Conservation (phyloP, 1,140 invertebrate genomes). For the Rhagoletis zephyria region DNA sequence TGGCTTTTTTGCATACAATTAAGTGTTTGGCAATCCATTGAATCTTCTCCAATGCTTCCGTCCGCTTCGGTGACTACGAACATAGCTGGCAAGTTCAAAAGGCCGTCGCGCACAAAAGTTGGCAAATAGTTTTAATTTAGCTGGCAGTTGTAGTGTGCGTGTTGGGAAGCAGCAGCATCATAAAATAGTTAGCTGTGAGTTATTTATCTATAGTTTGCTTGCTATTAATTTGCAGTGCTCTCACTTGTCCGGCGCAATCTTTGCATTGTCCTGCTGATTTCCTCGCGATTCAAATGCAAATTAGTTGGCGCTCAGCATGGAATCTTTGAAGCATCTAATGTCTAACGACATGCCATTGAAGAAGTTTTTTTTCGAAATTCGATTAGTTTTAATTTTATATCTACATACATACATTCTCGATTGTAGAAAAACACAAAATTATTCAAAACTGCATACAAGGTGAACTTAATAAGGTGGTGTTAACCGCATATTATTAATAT, state of each 20-base stretch:
- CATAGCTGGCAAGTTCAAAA: constrained; percentile 7
- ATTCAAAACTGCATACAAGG: too few species aligned
- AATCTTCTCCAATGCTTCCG: background rate
- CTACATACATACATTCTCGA: too few species aligned
- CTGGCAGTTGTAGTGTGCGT: constrained; percentile 14
- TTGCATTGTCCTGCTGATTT: background rate
- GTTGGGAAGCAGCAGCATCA: background rate
- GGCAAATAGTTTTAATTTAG: constrained; percentile 50
- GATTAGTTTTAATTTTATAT: too few species aligned
- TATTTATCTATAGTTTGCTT: background rate
- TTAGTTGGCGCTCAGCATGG: background rate
- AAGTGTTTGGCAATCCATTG: background rate
- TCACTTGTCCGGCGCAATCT: background rate
- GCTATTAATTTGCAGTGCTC: constrained; percentile 19
- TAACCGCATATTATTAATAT: too few species aligned
- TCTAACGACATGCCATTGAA: too few species aligned
- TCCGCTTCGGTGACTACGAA: background rate
- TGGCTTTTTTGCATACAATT: background rate
- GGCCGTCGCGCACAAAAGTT: constrained; percentile 21
- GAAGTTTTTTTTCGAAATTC: too few species aligned
- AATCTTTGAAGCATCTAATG: too few species aligned
- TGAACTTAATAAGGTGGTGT: too few species aligned
- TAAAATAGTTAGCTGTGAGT: constrained; percentile 9
- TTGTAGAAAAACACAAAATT: too few species aligned
- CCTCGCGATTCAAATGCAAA: constrained; percentile 35